Percentiles rank a stretch among this genome's conserved stretches.
Conservation (phyloP, 2,113 vertebrate genomes). For the Myotis davidii region DNA sequence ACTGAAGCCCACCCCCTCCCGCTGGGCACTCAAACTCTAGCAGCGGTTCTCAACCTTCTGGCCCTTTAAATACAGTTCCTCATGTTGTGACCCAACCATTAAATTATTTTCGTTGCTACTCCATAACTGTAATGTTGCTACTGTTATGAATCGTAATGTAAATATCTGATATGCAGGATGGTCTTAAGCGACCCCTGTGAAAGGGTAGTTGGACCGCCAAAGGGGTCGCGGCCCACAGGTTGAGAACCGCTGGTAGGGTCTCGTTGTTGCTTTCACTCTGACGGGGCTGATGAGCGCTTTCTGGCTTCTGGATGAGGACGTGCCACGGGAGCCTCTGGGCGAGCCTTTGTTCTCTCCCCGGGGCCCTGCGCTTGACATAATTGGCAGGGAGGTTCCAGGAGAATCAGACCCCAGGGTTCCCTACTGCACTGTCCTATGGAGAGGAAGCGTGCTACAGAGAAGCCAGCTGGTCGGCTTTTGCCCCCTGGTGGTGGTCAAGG, state of each 20-base stretch:
- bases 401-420: conserved; percentile 72
- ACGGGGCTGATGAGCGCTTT: not conserved
- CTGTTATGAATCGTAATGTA: too few species aligned
- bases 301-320: conserved; percentile 47
- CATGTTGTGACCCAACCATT: too few species aligned
- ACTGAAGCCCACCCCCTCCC: conserved; percentile 27
- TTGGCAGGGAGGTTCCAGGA: conserved; percentile 56
- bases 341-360: conserved; percentile 59
- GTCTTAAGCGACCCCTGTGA: too few species aligned
- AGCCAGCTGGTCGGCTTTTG: conserved; percentile 70
- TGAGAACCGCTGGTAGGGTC: not conserved
- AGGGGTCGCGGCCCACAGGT: too few species aligned
- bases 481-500: conserved; percentile 82
- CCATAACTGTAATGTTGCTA: too few species aligned
- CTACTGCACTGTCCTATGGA: conserved; percentile 39
- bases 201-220: too few species aligned
- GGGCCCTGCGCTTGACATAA: conserved; percentile 74
- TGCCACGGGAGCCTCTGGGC: conserved; percentile 46
- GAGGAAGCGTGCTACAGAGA: not conserved
- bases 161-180: too few species aligned
- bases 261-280: conserved; percentile 38
- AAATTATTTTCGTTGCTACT: too few species aligned
- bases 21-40: not conserved
- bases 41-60: too few species aligned
- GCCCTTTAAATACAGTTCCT: too few species aligned